These are phyloP conservation scores for Solen grandis DNA, from an alignment of 1,140 invertebrate genomes.

Conservation along the genomic window DNA sequence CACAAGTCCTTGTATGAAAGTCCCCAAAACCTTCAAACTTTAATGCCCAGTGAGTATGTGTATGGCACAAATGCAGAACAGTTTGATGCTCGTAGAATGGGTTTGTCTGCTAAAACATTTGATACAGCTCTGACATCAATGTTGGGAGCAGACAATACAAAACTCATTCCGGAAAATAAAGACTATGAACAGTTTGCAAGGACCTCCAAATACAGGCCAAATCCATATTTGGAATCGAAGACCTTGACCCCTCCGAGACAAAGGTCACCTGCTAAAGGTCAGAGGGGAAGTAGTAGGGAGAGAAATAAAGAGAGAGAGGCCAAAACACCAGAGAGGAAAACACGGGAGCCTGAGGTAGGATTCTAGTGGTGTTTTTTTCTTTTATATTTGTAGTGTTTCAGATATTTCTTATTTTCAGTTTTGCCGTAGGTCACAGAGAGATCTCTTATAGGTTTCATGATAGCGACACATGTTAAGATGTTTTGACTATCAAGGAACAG, in stretches of 20 bases:
- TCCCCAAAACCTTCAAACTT: constrained; percentile 40
- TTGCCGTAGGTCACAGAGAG: too few species aligned
- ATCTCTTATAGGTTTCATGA: too few species aligned
- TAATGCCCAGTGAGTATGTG: constrained; percentile 74
- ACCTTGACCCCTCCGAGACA: constrained; percentile 5
- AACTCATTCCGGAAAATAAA: constrained; percentile 57
- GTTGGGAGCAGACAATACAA: constrained; percentile 62
- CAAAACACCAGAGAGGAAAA: constrained; percentile 3
- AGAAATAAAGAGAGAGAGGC: constrained; percentile 24
- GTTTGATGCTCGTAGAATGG: constrained; percentile 76
- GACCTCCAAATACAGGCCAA: constrained; percentile 53
- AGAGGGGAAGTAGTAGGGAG: constrained; percentile 7
- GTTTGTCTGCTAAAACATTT: constrained; percentile 70
- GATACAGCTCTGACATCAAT: constrained; percentile 71
- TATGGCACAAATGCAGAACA: constrained; percentile 58
- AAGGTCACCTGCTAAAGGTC: not conserved
- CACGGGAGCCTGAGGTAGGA: constrained; percentile 19
- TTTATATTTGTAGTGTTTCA: too few species aligned
- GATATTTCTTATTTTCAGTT: too few species aligned
- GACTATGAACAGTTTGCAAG: constrained; percentile 71
- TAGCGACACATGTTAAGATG: too few species aligned
- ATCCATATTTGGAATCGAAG: constrained; percentile 30
- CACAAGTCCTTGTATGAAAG: not conserved
- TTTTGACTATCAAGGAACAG: too few species aligned
- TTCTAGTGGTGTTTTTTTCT: too few species aligned